phyloP scores from a whole-genome alignment of 2,113 vertebrate species.

The Blennius ocellaris region DNA sequence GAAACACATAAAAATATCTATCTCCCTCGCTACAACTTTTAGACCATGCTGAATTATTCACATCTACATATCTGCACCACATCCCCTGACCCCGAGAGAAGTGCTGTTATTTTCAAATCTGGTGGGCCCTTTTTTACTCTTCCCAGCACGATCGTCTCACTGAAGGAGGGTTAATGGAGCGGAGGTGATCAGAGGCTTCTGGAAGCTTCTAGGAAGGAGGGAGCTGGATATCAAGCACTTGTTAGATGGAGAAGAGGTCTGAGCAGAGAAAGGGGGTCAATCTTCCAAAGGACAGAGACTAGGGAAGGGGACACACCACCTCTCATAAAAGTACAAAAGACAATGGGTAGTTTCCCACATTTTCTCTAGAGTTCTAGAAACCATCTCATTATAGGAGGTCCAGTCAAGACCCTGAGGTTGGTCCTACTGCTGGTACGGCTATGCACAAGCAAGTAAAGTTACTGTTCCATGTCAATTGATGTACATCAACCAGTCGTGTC shows the following conservation, averaged over 20 bases:
- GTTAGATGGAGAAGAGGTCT: neutral
- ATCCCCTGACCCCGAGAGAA: slow-evolving; percentile 67
- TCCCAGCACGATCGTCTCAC: slow-evolving; percentile 29
- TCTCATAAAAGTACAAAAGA: too few relatives aligned
- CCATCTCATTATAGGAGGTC: too few relatives aligned
- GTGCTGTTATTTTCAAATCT: slow-evolving; percentile 80
- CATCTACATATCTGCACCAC: slow-evolving; percentile 63
- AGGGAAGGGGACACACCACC: too few relatives aligned
- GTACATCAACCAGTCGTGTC: too few relatives aligned
- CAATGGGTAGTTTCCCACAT: too few relatives aligned
- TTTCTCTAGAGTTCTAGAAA: too few relatives aligned
- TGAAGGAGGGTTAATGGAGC: slow-evolving; percentile 65
- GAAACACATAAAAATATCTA: slow-evolving; percentile 66
- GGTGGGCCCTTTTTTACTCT: slow-evolving; percentile 51
- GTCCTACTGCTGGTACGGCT: too few relatives aligned
- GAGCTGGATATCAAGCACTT: slow-evolving; percentile 26
- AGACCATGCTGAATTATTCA: slow-evolving; percentile 81
- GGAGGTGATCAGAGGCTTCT: slow-evolving; percentile 52
- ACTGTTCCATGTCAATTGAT: too few relatives aligned
- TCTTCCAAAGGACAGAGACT: neutral
- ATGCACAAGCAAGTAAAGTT: too few relatives aligned
- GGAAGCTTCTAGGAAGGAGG: slow-evolving; percentile 35
- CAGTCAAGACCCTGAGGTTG: too few relatives aligned
- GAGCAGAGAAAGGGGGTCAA: slow-evolving; percentile 21
- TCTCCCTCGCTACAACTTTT: slow-evolving; percentile 66